Base-by-base conservation (phyloP, 1,140 invertebrate species). In the Lepidurus arcticus region DNA sequence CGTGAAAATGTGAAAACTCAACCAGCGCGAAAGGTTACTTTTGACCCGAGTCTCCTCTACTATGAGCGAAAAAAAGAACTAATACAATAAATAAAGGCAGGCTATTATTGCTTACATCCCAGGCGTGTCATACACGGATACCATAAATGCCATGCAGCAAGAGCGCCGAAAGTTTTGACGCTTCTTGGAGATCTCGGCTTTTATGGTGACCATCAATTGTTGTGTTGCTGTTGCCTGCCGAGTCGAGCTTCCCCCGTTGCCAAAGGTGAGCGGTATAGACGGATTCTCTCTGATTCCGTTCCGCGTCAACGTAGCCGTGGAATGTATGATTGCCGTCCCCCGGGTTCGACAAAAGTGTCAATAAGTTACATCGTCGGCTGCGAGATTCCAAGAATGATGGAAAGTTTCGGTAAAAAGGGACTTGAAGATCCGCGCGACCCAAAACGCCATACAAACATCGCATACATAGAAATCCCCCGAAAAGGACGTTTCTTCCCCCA, bases 81-180 rank as follows among this genome's bases (percentile, higher is more conserved):
- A 21, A 65, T 65, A 65, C 7, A n/a, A 65, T 65, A 65, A 65
- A 21, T 65, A 13, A 13, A 65, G 53, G 53, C 21, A 65, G 4
- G 53, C 21, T 65, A 65, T 65, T 65, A 65, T 65, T 65, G 53
- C 53, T 65, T 65, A 65, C 53, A 65, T n/a, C 53, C 34, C n/a
- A 65, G 53, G 53, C 53, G 53, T 65, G 53, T 65, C 53, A 65
- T 65, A 65, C 53, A 65, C 53, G 53, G 53, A 65, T 65, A 65
- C 53, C 53, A 65, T 65, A 65, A 65, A 65, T 65, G 53, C 53
- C 53, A 65, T 65, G 8, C 21, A 7, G 21, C n/a, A 65, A 65
- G 53, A 21, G 53, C 16, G 13, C 9, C 21, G 53, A 21, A 65
- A 65, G 21, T 65, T 65, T 65, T 65, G 53, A 65, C 53, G 53